Base-by-base conservation (phyloP, 2,797 vertebrate species). In the Enteromius argenteus region DNA sequence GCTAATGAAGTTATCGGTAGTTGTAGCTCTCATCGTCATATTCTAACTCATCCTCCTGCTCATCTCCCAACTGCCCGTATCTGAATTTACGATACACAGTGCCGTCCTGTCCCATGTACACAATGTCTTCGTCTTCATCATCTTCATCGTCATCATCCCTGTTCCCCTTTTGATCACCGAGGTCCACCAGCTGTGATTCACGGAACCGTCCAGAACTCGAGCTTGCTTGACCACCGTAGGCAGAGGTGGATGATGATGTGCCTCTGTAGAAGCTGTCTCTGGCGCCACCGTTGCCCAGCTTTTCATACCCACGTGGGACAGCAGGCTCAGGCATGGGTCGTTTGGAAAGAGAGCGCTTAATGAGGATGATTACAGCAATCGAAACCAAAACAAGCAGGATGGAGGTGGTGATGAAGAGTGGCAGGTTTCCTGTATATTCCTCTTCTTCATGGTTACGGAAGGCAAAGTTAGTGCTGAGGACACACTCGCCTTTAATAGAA, bases 101-200 rank as follows among this genome's bases (percentile, higher is more conserved):
- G 79, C 97, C 98, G 39, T 99, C 98, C 88, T 96, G 95, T 51
- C 98, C 95, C 98, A 99, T 99, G 91, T 99, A 99, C 46, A 99
- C 97, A 1, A 98, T 98, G 88, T 98, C 97, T 75, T 98, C 97
- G 0, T 98, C 96, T 0, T 97, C 97, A 0, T 96, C 92, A 11
- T 90, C 89, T 2, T 90, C 93, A 0, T 94, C 93, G 0, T 91
- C 90, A 0, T 91, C 90, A 0, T 88, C 90, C 39, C 85, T 91
- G 6, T 49, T 80, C 37, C 7, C n/a, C 21, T 46, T 79, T 19
- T 86, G 89, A 11, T 95, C 94, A 1, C 89, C 86, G 11, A 97
- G 94, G 88, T 99, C 96, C 13, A 96, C 96, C 85, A 97, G 88
- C 90, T 97, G 95, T n/a, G 96, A 88, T 85, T 96, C 95, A 82